Conservation (phyloP, 2,113 vertebrate species). For the Chlamydotis undulata region DNA sequence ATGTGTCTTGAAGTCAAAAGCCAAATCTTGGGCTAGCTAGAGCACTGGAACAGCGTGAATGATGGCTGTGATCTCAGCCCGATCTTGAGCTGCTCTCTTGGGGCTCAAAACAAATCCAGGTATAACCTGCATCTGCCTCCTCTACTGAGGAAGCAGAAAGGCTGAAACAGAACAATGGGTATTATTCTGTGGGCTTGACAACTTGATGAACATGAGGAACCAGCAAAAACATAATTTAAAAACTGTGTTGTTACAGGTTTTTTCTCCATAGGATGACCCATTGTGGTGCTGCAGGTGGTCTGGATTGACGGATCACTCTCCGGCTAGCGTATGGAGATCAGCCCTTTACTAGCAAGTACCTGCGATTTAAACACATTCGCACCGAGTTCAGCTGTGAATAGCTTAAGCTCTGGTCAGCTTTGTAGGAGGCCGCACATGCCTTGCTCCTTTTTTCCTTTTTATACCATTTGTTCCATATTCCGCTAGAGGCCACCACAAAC, state of each 20-base stretch:
- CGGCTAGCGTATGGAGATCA: background rate
- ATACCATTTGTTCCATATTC: background rate
- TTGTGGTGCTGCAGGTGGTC: background rate
- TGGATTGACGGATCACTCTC: background rate
- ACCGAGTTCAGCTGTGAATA: background rate
- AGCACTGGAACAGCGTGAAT: background rate
- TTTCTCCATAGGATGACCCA: background rate
- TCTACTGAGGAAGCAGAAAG: background rate
- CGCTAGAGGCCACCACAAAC: slow-evolving; percentile 18
- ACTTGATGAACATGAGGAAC: background rate
- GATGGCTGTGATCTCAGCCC: background rate
- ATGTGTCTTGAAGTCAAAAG: background rate
- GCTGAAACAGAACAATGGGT: background rate
- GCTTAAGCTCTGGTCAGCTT: background rate
- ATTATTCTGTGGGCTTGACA: background rate
- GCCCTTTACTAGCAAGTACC: background rate
- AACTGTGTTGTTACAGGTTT: background rate
- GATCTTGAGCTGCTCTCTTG: background rate
- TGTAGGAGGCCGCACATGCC: background rate
- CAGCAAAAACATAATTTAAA: background rate
- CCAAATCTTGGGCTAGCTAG: background rate
- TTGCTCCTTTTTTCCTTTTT: background rate
- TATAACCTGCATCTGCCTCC: background rate
- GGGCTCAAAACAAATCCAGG: background rate
- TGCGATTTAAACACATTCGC: background rate